phyloP scores from a whole-genome alignment of 2,888 invertebrate species.

The Aelia acuminata region DNA sequence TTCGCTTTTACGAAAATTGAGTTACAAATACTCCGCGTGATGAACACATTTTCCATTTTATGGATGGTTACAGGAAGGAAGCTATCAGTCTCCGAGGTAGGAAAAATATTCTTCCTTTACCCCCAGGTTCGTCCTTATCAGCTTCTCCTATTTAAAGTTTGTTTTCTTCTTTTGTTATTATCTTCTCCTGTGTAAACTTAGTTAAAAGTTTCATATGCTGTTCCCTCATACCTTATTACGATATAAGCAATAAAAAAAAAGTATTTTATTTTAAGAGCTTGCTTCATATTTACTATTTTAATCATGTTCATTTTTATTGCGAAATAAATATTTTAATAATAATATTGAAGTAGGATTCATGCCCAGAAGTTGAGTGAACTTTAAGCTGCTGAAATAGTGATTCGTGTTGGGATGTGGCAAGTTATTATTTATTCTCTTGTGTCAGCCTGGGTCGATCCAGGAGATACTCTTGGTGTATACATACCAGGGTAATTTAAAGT shows the following conservation, averaged over 20 bases:
- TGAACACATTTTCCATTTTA: slow-evolving; percentile 31
- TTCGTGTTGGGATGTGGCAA: too few species aligned
- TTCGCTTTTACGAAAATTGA: background rate
- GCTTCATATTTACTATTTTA: background rate
- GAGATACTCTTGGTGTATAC: too few species aligned
- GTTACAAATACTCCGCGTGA: background rate
- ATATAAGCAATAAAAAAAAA: too few species aligned
- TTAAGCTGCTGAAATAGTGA: too few species aligned
- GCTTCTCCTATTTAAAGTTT: slow-evolving; percentile 6
- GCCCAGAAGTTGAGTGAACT: too few species aligned
- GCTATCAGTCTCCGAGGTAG: slow-evolving; percentile 24
- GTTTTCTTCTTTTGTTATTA: too few species aligned
- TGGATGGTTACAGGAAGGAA: slow-evolving; percentile 28
- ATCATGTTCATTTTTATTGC: background rate
- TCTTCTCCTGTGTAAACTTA: too few species aligned
- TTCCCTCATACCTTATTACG: background rate
- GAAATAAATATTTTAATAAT: background rate
- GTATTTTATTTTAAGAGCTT: background rate
- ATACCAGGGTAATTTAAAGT: too few species aligned
- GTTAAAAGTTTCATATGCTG: slow-evolving; percentile 26
- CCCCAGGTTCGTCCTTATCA: background rate
- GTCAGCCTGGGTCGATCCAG: too few species aligned
- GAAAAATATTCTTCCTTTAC: slow-evolving; percentile 20
- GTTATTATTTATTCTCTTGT: too few species aligned
- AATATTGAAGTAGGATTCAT: too few species aligned